Percentiles rank a stretch among this genome's conserved stretches.
phyloP scores from a whole-genome alignment of 2,888 invertebrate genomes.

The Coecobrya sp. region DNA sequence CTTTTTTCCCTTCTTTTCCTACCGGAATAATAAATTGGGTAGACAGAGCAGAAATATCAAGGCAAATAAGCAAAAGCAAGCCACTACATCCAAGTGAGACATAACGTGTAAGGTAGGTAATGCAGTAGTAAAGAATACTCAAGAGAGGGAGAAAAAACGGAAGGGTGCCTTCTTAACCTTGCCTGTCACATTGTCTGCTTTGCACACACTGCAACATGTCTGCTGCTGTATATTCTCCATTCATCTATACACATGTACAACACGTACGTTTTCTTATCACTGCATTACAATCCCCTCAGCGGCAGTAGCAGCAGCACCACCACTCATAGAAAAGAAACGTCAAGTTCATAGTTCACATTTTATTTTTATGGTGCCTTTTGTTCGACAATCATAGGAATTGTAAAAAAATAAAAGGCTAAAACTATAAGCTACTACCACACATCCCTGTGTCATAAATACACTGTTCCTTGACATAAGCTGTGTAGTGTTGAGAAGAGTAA shows the following conservation, averaged over 20 bases:
- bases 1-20: neutral
- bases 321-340: neutral
- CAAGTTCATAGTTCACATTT: slow-evolving; percentile 40
- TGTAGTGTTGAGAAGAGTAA: neutral
- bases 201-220: slow-evolving; percentile 32
- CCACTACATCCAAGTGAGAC: neutral
- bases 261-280: neutral
- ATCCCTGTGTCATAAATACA: too few relatives aligned
- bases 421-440: too few relatives aligned
- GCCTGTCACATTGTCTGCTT: slow-evolving; percentile 38
- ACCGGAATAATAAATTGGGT: slow-evolving; percentile 57
- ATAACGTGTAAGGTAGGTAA: neutral
- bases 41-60: slow-evolving; percentile 50
- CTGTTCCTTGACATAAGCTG: neutral
- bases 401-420: too few relatives aligned
- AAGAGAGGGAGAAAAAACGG: slow-evolving; percentile 15
- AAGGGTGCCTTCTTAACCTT: slow-evolving; percentile 51
- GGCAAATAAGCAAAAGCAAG: neutral
- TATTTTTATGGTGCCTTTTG: neutral
- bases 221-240: slow-evolving; percentile 38
- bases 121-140: neutral
- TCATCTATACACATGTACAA: slow-evolving; percentile 6
- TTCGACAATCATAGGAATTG: neutral
- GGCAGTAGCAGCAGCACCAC: neutral
- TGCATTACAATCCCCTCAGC: neutral